Conservation (phyloP, 2,113 vertebrate species). For the Puffinus mauretanicus region DNA sequence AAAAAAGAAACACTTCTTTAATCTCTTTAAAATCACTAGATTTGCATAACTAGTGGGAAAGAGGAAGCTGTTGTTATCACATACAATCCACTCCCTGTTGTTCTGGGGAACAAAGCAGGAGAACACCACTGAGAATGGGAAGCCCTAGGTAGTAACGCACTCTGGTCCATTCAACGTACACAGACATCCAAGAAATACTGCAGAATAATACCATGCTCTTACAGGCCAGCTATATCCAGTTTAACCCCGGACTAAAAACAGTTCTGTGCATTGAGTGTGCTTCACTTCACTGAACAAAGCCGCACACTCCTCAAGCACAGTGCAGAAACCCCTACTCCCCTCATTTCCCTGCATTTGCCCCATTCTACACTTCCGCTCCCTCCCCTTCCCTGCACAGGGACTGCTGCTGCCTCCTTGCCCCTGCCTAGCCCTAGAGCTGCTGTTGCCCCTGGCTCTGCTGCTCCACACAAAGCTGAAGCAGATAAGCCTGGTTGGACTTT, state of each 20-base stretch:
- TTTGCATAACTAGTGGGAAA: slow-evolving; percentile 58
- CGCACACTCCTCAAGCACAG: not conserved
- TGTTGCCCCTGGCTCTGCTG: not conserved
- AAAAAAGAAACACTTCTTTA: not conserved
- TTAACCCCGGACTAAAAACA: not conserved
- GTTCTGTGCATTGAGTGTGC: not conserved
- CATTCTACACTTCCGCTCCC: no score
- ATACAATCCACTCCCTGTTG: not conserved
- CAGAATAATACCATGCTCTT: not conserved
- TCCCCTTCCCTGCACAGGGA: not conserved
- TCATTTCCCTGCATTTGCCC: not conserved
- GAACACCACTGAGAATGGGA: not conserved
- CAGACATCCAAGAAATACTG: not conserved
- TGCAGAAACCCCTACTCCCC: not conserved
- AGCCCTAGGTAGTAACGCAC: not conserved
- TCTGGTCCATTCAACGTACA: accelerated
- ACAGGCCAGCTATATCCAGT: not conserved
- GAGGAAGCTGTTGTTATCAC: slow-evolving; percentile 41
- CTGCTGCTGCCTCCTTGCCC: not conserved
- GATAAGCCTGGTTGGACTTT: not conserved
- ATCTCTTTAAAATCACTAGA: slow-evolving; percentile 8
- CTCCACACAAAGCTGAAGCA: not conserved
- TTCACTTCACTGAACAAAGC: not conserved
- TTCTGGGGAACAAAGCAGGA: not conserved
- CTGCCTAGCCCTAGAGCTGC: not conserved